These are phyloP conservation scores for Ataeniobius toweri DNA, from an alignment of 2,797 vertebrate species.

Conservation along the genomic window DNA sequence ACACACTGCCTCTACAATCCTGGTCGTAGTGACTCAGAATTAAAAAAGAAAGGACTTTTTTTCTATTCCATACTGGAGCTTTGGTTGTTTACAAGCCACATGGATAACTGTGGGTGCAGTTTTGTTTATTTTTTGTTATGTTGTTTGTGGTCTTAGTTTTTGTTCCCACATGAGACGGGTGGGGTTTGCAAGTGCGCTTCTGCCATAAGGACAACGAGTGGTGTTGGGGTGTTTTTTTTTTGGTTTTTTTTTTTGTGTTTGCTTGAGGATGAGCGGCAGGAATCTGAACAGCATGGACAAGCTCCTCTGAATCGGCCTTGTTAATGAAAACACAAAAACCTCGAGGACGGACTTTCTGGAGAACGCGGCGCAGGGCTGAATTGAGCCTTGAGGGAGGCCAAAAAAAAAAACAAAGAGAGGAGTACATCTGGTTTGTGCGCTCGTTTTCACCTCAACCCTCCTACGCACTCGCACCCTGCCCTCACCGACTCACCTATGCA, in stretches of 20 bases:
- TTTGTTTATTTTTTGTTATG: constrained; percentile 37
- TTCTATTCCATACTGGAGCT: constrained; percentile 87
- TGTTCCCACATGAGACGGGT: constrained; percentile 63
- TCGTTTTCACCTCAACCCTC: constrained; percentile 62
- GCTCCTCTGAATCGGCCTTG: constrained; percentile 59
- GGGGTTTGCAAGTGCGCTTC: constrained; percentile 80
- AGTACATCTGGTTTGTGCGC: constrained; percentile 48
- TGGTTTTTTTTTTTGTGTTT: constrained; percentile 20
- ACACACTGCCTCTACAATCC: constrained; percentile 87
- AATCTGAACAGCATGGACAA: constrained; percentile 58
- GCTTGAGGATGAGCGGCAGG: constrained; percentile 58
- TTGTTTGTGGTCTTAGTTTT: constrained; percentile 32
- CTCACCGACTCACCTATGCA: constrained; percentile 85
- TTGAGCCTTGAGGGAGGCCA: constrained; percentile 54
- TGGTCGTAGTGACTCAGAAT: constrained; percentile 80
- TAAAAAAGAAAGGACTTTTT: constrained; percentile 73
- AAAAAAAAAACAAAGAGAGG: constrained; percentile 4
- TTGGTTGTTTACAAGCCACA: constrained; percentile 88
- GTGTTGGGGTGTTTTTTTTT: constrained; percentile 38
- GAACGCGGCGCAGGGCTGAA: constrained; percentile 58
- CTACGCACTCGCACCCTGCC: constrained; percentile 69
- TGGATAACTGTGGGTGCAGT: constrained; percentile 81
- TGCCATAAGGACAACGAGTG: constrained; percentile 77
- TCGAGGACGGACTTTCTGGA: constrained; percentile 64
- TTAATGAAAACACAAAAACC: constrained; percentile 54